Conservation (phyloP, 2,888 invertebrate species). For the Prenolepis imparis region DNA sequence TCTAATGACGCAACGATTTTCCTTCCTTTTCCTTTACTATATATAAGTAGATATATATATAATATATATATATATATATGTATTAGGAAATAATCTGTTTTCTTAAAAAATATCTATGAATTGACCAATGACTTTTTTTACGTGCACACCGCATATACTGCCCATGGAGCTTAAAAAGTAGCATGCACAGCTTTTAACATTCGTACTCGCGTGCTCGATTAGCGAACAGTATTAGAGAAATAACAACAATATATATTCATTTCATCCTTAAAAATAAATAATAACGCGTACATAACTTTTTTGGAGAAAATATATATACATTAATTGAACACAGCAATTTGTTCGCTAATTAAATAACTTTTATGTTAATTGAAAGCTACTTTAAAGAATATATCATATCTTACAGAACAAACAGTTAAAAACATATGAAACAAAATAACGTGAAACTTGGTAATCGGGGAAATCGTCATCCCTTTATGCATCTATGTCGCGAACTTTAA, state of each 20-base stretch:
- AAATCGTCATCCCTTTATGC: conserved; percentile 37
- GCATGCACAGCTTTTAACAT: conserved; percentile 53
- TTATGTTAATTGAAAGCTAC: conserved; percentile 42
- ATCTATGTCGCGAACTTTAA: conserved; percentile 43
- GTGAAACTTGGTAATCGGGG: conserved; percentile 51
- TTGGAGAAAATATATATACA: conserved; percentile 54
- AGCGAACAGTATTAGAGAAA: conserved; percentile 66
- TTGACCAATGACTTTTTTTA: conserved; percentile 63
- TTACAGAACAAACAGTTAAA: conserved; percentile 55
- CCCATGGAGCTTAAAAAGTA: conserved; percentile 72
- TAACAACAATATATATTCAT: conserved; percentile 71
- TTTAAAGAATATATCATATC: conserved; percentile 52
- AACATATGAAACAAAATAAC: conserved; percentile 59
- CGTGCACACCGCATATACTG: conserved; percentile 68
- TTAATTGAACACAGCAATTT: conserved; percentile 57
- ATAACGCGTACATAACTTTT: conserved; percentile 64
- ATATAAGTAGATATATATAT: conserved; percentile 47
- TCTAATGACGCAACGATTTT: conserved; percentile 62
- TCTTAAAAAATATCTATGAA: conserved; percentile 77
- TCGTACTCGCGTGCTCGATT: conserved; percentile 34
- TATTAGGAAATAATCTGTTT: conserved; percentile 67
- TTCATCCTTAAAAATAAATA: conserved; percentile 70
- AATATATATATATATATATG: conserved; percentile 55
- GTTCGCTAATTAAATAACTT: conserved; percentile 51
- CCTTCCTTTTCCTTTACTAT: conserved; percentile 59